phyloP scores from a whole-genome alignment of 2,797 vertebrate genomes.

The Paramormyrops hopkinsi region DNA sequence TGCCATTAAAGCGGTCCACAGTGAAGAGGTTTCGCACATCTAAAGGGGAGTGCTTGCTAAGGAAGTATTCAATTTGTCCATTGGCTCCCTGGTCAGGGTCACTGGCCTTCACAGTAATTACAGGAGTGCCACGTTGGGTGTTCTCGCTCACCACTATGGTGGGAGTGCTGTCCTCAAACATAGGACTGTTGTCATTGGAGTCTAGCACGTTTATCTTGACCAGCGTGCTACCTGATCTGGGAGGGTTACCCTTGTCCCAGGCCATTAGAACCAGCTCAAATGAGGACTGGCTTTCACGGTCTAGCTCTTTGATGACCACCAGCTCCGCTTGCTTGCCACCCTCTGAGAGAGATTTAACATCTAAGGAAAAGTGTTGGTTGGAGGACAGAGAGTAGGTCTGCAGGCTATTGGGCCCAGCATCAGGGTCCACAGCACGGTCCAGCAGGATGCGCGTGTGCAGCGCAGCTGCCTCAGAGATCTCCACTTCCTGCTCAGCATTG shows the following conservation, averaged over 20 bases:
- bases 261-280: conserved; percentile 73
- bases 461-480: conserved; percentile 80
- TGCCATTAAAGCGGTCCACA: conserved; percentile 68
- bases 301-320: conserved; percentile 78
- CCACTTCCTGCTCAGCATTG: conserved; percentile 70
- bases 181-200: conserved; percentile 86
- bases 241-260: conserved; percentile 77
- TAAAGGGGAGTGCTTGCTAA: conserved; percentile 67
- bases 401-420: conserved; percentile 66
- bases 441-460: conserved; percentile 77
- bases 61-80: conserved; percentile 79
- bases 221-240: conserved; percentile 74
- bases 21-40: conserved; percentile 72
- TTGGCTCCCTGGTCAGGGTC: conserved; percentile 87
- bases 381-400: conserved; percentile 74
- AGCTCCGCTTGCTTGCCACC: conserved; percentile 75
- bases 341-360: conserved; percentile 64
- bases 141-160: conserved; percentile 74
- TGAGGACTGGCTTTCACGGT: conserved; percentile 73
- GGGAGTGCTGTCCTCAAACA: conserved; percentile 71
- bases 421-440: conserved; percentile 76
- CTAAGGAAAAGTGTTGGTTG: conserved; percentile 78
- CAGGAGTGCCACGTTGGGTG: conserved; percentile 64
- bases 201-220: conserved; percentile 77
- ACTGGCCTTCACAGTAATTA: conserved; percentile 73